Evolutionary conservation across 2,113 vertebrate species (phyloP).

Genomic region (Microtus montanus): DNA sequence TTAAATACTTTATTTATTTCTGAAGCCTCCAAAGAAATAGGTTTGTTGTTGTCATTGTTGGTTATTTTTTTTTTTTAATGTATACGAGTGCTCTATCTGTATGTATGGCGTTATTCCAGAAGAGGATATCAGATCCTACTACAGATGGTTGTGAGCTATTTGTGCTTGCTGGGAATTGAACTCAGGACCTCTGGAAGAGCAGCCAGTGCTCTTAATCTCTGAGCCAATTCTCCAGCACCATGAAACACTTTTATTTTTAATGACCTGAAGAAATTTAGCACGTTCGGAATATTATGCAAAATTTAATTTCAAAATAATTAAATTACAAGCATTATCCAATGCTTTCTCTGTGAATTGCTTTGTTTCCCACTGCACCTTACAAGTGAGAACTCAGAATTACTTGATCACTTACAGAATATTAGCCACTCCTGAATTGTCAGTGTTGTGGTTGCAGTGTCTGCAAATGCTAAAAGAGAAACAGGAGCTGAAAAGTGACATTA

Average conservation of each 20-base stretch:
- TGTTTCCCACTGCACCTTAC: slow-evolving; percentile 17
- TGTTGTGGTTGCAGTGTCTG: neutral
- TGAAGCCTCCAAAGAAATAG: slow-evolving; percentile 57
- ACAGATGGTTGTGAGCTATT: too few species aligned
- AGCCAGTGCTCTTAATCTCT: too few species aligned
- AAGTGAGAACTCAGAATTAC: slow-evolving; percentile 45
- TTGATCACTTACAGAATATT: slow-evolving; percentile 58
- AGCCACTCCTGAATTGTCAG: neutral
- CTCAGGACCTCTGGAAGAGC: too few species aligned
- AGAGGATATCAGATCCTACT: too few species aligned
- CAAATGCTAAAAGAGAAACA: neutral
- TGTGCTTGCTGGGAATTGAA: too few species aligned
- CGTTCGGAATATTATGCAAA: slow-evolving; percentile 49
- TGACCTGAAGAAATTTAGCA: slow-evolving; percentile 54
- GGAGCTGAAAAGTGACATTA: neutral
- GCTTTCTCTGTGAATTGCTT: neutral
- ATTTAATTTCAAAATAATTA: slow-evolving; percentile 70
- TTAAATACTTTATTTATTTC: slow-evolving; percentile 36
- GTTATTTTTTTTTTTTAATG: too few species aligned
- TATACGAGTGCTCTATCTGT: too few species aligned
- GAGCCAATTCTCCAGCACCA: too few species aligned
- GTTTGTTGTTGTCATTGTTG: neutral
- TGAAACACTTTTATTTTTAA: slow-evolving; percentile 40
- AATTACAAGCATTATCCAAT: slow-evolving; percentile 53
- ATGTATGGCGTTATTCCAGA: too few species aligned